Base-by-base conservation (phyloP, 2,113 vertebrate genomes). In the Cisticola juncidis region DNA sequence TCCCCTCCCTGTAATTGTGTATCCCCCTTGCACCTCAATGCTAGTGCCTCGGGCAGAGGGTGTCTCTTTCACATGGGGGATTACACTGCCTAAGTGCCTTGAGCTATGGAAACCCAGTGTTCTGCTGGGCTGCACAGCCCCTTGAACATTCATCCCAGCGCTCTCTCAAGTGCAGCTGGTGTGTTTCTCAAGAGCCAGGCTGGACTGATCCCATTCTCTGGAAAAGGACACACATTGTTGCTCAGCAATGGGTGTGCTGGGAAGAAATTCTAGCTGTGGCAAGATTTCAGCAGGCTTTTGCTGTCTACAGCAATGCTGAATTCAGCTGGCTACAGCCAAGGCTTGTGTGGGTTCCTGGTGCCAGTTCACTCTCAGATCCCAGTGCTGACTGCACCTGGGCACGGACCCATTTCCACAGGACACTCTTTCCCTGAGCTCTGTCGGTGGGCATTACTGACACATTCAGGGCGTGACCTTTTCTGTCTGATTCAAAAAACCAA, bases 201-300 rank as follows among this genome's bases (percentile, higher is more conserved):
- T 68, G 84, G 89, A 81, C 86, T 61, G 73, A 86, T 80, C 92
- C 94, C 71, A 81, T 94, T 96, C 95, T 91, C 83, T 94, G 93
- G 69, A 85, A 95, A 95, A 94, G 81, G 90, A 96, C 94, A 86
- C 70, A 68, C 78, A 94, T 86, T 94, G 94, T 88, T 95, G 94
- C 81, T 95, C 94, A 96, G 94, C 85, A 71, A 83, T 84, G 91
- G 95, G 93, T 73, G 93, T 92, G 91, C 81, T 92, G 92, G 71
- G 86, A 92, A 91, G 91, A 91, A 95, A 93, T 74, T 82, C 76
- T 64, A 92, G 74, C 76, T 81, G 79, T 54, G 83, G 62, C 77
- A 78, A 80, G 88, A 77, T 80, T 97, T 96, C 90, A 95, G 84
- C 82, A 88, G 62, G 82, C 94, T 78, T 56, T 40, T 70, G 51